Percentiles rank a stretch among this genome's conserved stretches.
phyloP scores from a whole-genome alignment of 2,888 invertebrate species.

The Ectobius pallidus region DNA sequence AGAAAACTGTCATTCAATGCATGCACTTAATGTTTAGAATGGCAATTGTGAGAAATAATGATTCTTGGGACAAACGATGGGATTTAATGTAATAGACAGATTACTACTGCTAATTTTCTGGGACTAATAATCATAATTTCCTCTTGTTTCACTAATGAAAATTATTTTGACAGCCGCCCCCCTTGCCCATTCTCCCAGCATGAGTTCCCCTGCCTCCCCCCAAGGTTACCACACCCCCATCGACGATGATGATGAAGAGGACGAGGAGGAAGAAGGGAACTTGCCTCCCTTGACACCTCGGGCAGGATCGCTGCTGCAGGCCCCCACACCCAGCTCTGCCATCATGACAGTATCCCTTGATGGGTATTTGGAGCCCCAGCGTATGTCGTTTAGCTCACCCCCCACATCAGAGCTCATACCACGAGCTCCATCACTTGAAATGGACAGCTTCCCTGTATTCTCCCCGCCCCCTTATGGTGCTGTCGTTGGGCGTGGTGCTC shows the following conservation, averaged over 20 bases:
- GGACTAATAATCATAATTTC: too few relatives aligned
- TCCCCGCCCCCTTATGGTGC: slow-evolving; percentile 75
- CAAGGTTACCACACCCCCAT: slow-evolving; percentile 83
- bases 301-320: slow-evolving; percentile 60
- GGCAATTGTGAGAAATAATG: too few relatives aligned
- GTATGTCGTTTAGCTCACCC: slow-evolving; percentile 81
- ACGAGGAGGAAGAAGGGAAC: slow-evolving; percentile 54
- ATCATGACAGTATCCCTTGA: slow-evolving; percentile 84
- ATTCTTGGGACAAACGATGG: too few relatives aligned
- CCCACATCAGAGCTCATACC: slow-evolving; percentile 69
- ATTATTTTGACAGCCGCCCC: slow-evolving; percentile 36
- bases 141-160: too few relatives aligned
- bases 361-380: slow-evolving; percentile 82
- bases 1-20: too few relatives aligned
- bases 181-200: slow-evolving; percentile 49
- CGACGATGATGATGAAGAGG: slow-evolving; percentile 58
- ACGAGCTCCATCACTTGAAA: slow-evolving; percentile 71
- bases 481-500: slow-evolving; percentile 50
- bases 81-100: too few relatives aligned
- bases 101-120: too few relatives aligned
- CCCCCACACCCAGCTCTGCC: slow-evolving; percentile 72
- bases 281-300: slow-evolving; percentile 58
- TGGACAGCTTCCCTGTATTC: slow-evolving; percentile 82
- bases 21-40: too few relatives aligned
- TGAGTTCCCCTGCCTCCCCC: slow-evolving; percentile 63